These are phyloP conservation scores for Aplochiton taeniatus DNA, from an alignment of 2,797 vertebrate genomes.

Conservation along the genomic window DNA sequence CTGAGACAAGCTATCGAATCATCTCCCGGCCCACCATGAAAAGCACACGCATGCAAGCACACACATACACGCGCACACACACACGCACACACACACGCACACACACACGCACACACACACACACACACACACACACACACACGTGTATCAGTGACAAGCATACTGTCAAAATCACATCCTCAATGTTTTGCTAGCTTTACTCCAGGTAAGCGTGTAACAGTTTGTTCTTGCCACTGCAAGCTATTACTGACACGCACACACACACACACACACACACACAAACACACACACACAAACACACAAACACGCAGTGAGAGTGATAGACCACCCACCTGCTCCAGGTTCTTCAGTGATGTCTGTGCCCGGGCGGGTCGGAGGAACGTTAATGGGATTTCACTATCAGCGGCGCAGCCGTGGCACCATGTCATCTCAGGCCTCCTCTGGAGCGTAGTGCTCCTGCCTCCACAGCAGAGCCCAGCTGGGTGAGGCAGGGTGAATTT, in stretches of 20 bases:
- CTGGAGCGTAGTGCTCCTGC: slow-evolving; percentile 39
- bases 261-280: background rate
- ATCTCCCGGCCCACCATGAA: background rate
- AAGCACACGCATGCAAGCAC: slow-evolving; percentile 25
- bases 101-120: background rate
- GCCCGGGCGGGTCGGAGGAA: slow-evolving; percentile 66
- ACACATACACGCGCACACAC: slow-evolving; percentile 3
- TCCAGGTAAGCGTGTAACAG: slow-evolving; percentile 26
- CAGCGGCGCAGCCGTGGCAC: slow-evolving; percentile 64
- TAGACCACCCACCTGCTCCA: slow-evolving; percentile 67
- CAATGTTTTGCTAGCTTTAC: background rate
- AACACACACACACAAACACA: background rate
- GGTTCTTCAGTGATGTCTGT: slow-evolving; percentile 59
- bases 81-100: background rate
- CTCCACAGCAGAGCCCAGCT: slow-evolving; percentile 44
- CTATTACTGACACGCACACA: background rate
- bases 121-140: slow-evolving; percentile 2
- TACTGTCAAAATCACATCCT: background rate
- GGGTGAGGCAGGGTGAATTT: slow-evolving; percentile 49
- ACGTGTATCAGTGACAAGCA: background rate
- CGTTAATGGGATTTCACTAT: slow-evolving; percentile 76
- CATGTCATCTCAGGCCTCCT: slow-evolving; percentile 66
- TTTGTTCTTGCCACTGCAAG: slow-evolving; percentile 55
- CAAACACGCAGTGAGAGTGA: too few species aligned
- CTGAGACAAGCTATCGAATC: background rate